These are phyloP conservation scores for Paguma larvata DNA, from an alignment of 2,797 vertebrate species.

Conservation along the genomic window DNA sequence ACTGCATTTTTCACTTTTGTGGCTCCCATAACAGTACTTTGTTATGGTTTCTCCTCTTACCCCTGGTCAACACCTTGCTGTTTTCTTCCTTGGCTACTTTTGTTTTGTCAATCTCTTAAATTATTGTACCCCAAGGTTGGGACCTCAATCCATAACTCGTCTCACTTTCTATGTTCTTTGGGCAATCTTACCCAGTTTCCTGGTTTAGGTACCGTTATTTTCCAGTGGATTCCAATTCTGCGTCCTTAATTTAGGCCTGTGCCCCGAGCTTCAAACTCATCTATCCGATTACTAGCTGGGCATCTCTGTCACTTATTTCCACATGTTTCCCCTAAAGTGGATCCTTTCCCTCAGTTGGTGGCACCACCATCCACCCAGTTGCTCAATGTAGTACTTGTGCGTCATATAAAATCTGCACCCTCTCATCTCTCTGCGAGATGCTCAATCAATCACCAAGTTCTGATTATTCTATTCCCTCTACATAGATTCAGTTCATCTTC, in stretches of 20 bases:
- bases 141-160: not conserved
- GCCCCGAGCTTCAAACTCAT: not conserved
- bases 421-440: not conserved
- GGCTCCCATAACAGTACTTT: not conserved
- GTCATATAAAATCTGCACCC: not conserved
- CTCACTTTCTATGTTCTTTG: conserved; percentile 16
- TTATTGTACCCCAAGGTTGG: not conserved
- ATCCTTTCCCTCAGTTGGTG: not conserved
- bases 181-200: not conserved
- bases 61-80: not conserved
- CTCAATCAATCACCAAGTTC: not conserved
- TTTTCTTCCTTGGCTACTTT: conserved; percentile 38
- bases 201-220: not conserved
- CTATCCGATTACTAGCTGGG: not conserved
- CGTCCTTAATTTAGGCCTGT: not conserved
- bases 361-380: no score
- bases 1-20: conserved; percentile 7
- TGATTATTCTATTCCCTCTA: not conserved
- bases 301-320: not conserved
- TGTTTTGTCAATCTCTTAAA: not conserved
- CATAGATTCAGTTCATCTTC: not conserved
- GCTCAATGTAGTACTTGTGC: not conserved
- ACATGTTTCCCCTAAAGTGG: not conserved
- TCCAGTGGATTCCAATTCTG: not conserved
- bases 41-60: not conserved